Conservation (phyloP, 2,113 vertebrate genomes). For the Lampris incognitus region DNA sequence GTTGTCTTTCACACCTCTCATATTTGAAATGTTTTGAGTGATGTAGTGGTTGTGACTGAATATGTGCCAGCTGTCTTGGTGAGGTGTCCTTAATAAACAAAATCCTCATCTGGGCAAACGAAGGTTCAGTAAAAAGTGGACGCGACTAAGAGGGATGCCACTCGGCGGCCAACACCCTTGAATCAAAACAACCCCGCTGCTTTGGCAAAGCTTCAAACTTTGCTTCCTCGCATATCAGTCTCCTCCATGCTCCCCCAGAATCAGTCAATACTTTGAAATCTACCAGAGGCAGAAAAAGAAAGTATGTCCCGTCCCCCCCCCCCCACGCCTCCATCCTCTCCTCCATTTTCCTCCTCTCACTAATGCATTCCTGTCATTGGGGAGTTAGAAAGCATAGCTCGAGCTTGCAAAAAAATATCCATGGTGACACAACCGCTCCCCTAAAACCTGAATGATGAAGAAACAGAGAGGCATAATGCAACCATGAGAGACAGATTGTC, state of each 20-base stretch:
- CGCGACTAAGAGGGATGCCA: constrained; percentile 11
- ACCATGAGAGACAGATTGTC: constrained; percentile 41
- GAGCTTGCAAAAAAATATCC: constrained; percentile 72
- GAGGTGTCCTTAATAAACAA: too few species aligned
- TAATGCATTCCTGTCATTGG: constrained; percentile 74
- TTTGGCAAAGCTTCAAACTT: constrained; percentile 52
- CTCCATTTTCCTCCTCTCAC: constrained; percentile 64
- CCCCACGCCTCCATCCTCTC: constrained; percentile 58
- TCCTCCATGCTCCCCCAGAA: constrained; percentile 56
- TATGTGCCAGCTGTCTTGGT: neutral
- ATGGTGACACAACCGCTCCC: constrained; percentile 60
- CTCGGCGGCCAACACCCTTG: constrained; percentile 48
- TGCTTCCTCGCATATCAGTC: constrained; percentile 55
- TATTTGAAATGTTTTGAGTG: neutral
- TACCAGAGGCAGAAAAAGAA: constrained; percentile 43
- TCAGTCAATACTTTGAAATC: constrained; percentile 69
- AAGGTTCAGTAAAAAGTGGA: constrained; percentile 8
- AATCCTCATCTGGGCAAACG: constrained; percentile 6
- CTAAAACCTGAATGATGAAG: constrained; percentile 61
- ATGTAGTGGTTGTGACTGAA: constrained; percentile 29
- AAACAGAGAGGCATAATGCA: constrained; percentile 30
- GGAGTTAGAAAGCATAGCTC: constrained; percentile 62
- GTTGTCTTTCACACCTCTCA: neutral
- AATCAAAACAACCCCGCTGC: constrained; percentile 5
- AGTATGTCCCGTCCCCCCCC: constrained; percentile 20